Evolutionary conservation across 1,140 invertebrate genomes (phyloP).

Genomic region (Lasioglossum albipes): DNA sequence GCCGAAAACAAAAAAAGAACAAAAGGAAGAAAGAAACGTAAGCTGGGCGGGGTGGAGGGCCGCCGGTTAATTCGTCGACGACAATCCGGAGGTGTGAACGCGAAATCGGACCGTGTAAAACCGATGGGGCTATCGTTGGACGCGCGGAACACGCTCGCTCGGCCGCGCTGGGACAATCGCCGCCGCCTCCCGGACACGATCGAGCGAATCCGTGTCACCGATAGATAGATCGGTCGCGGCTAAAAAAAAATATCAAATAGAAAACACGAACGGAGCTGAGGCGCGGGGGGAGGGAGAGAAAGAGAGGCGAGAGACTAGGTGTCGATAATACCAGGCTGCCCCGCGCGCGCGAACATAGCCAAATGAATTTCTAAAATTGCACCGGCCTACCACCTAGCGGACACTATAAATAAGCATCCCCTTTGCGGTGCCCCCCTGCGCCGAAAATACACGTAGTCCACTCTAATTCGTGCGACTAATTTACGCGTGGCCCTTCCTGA

Average conservation of each 20-base stretch:
- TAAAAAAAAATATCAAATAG: background rate
- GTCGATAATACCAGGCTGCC: conserved; percentile 3
- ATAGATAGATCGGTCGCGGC: background rate
- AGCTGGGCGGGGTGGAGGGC: too few relatives aligned
- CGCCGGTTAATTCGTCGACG: background rate
- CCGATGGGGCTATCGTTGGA: background rate
- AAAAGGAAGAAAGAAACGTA: background rate
- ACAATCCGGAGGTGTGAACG: background rate
- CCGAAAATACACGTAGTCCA: conserved; percentile 58
- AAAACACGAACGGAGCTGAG: too few relatives aligned
- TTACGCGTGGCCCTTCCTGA: conserved; percentile 57
- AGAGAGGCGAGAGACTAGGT: background rate
- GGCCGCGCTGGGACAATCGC: background rate
- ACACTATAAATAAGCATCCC: conserved; percentile 57
- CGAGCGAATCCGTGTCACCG: conserved; percentile 11
- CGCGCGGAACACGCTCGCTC: background rate
- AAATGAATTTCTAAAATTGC: conserved; percentile 64
- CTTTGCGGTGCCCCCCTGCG: conserved; percentile 28
- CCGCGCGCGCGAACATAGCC: conserved; percentile 51
- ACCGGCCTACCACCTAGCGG: conserved; percentile 36
- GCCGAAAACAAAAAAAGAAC: background rate
- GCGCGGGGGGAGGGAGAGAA: too few relatives aligned
- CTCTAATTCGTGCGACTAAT: conserved; percentile 56
- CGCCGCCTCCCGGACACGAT: background rate
- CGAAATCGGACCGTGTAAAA: background rate